Percentiles rank a stretch among this genome's conserved stretches.
phyloP scores from a whole-genome alignment of 2,888 invertebrate species.

The Melanophora roralis region DNA sequence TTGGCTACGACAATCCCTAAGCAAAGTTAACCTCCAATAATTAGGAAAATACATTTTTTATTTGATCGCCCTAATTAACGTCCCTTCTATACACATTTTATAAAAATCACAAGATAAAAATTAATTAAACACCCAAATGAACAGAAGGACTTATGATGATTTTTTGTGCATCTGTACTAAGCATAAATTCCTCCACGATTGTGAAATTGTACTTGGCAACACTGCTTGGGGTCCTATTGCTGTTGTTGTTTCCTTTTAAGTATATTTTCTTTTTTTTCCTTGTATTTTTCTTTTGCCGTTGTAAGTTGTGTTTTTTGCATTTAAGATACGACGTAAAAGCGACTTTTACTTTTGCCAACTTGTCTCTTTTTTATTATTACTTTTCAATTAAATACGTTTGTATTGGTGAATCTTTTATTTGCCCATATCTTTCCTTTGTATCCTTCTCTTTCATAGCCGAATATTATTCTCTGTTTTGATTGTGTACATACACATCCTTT shows the following conservation, averaged over 20 bases:
- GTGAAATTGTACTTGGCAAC: background rate
- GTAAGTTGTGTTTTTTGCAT: conserved; percentile 15
- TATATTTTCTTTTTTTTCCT: background rate
- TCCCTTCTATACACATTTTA: too few relatives aligned
- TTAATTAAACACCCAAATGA: conserved; percentile 1
- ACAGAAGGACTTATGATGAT: conserved; percentile 44
- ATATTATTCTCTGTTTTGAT: conserved; percentile 47
- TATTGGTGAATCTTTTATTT: conserved; percentile 1
- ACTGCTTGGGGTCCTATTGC: background rate
- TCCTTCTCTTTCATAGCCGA: conserved; percentile 3
- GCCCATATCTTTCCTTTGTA: conserved; percentile 4
- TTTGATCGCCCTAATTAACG: too few relatives aligned
- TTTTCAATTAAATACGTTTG: background rate
- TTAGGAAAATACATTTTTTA: too few relatives aligned
- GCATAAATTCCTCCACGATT: too few relatives aligned
- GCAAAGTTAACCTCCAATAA: too few relatives aligned
- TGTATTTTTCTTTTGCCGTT: conserved; percentile 1
- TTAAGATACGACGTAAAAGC: conserved; percentile 29
- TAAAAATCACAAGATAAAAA: too few relatives aligned
- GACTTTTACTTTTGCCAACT: conserved; percentile 53
- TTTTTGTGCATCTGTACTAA: too few relatives aligned
- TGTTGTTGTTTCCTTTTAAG: conserved; percentile 3
- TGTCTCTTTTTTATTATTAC: background rate
- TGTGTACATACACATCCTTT: too few relatives aligned
- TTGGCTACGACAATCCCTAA: too few relatives aligned